These are phyloP conservation scores for Diacarnus erythraeanus DNA, from an alignment of 37 sponge, comb jelly and placozoan species.

Conservation along the genomic window DNA sequence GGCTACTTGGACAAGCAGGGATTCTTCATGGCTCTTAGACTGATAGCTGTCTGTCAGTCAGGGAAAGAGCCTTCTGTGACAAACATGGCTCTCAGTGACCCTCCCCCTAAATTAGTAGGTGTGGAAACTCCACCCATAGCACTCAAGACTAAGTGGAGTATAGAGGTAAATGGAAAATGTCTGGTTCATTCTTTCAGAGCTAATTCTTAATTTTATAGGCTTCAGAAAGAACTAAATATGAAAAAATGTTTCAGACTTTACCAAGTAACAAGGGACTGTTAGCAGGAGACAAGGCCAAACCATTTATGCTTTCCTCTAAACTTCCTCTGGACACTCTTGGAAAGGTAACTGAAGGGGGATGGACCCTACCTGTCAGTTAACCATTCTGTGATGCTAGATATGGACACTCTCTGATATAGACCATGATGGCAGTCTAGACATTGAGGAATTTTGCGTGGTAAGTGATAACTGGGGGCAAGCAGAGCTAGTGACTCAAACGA, in stretches of 20 bases:
- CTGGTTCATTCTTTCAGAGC: not conserved
- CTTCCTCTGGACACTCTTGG: slow-evolving; percentile 61
- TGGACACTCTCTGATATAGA: slow-evolving; percentile 80
- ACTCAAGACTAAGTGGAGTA: slow-evolving; percentile 34
- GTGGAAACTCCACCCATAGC: slow-evolving; percentile 11
- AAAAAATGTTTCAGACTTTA: slow-evolving; percentile 23
- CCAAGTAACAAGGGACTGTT: slow-evolving; percentile 58
- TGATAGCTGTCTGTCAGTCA: slow-evolving; percentile 70
- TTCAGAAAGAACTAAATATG: slow-evolving; percentile 1
- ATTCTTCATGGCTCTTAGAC: slow-evolving; percentile 56
- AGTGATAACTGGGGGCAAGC: not conserved
- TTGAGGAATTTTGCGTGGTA: slow-evolving; percentile 76
- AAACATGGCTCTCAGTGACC: slow-evolving; percentile 49
- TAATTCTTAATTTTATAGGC: not conserved
- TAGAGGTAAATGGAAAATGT: slow-evolving; percentile 36
- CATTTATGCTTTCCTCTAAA: slow-evolving; percentile 60
- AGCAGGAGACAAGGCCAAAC: slow-evolving; percentile 65
- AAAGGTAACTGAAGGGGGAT: no score
- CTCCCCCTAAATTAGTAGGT: slow-evolving; percentile 53
- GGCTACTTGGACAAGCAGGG: slow-evolving; percentile 85
- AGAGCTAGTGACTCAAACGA: not conserved
- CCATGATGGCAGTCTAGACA: slow-evolving; percentile 66
- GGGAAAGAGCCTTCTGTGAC: slow-evolving; percentile 64
- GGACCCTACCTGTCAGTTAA: no score
- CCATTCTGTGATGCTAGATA: slow-evolving; percentile 42